These are phyloP conservation scores for Epsilonema sp. DNA, from an alignment of 2,888 invertebrate genomes.

Conservation along the genomic window DNA sequence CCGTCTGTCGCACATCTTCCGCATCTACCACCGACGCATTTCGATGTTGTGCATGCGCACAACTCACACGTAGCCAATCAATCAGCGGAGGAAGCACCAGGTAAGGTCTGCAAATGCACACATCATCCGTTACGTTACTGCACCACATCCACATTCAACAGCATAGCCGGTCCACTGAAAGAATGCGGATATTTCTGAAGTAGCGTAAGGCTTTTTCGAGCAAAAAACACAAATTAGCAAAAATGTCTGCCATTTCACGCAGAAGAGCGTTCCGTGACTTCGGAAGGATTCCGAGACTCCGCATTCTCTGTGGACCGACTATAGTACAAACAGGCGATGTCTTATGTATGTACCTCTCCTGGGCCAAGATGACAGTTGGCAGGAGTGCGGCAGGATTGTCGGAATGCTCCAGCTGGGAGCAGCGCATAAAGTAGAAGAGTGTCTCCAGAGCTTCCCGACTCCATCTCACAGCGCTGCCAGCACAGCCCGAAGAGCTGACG, in stretches of 20 bases:
- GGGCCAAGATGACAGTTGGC: slow-evolving; percentile 37
- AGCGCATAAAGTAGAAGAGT: slow-evolving; percentile 73
- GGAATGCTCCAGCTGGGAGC: slow-evolving; percentile 58
- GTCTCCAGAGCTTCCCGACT: slow-evolving; percentile 50
- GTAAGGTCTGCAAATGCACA: slow-evolving; percentile 42
- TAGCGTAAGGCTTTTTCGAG: too few species aligned
- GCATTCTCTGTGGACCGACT: too few species aligned
- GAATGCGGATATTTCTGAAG: too few species aligned
- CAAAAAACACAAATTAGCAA: too few species aligned
- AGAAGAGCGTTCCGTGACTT: too few species aligned
- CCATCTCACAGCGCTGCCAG: slow-evolving; percentile 22
- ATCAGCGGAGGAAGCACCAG: slow-evolving; percentile 66
- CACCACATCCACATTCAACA: neutral
- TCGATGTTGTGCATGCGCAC: slow-evolving; percentile 55
- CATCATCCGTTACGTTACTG: neutral
- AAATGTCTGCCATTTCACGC: too few species aligned
- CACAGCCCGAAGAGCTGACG: slow-evolving; percentile 1
- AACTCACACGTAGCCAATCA: slow-evolving; percentile 68
- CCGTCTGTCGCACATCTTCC: slow-evolving; percentile 71
- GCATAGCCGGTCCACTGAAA: neutral
- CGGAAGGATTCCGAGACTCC: too few species aligned
- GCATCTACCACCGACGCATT: slow-evolving; percentile 55
- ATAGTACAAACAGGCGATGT: too few species aligned
- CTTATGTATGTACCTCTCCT: slow-evolving; percentile 40
- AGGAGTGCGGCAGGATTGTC: slow-evolving; percentile 34